Evolutionary conservation across 2,888 invertebrate genomes (phyloP).

Genomic region (Apamea crenata): DNA sequence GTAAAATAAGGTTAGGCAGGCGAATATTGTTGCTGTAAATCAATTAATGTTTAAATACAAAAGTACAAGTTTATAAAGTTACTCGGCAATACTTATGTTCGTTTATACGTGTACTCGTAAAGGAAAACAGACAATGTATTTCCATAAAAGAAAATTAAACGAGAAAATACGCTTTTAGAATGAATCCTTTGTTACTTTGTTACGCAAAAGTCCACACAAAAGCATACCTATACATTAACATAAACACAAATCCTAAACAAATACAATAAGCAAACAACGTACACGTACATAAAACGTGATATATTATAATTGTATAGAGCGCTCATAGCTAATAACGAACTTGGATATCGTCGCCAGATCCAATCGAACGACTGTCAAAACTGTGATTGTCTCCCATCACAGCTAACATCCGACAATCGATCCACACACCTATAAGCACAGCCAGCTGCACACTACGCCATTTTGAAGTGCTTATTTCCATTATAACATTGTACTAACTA

Average conservation of each 20-base stretch:
- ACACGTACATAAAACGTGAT: constrained; percentile 38
- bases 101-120: background rate
- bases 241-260: constrained; percentile 45
- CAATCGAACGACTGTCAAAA: constrained; percentile 72
- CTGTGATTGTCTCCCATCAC: constrained; percentile 75
- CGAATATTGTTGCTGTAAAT: constrained; percentile 14
- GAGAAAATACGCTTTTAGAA: constrained; percentile 33
- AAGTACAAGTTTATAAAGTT: background rate
- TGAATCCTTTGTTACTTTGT: constrained; percentile 57
- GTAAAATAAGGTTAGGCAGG: constrained; percentile 15
- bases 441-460: constrained; percentile 88
- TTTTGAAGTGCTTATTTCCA: constrained; percentile 91
- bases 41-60: background rate
- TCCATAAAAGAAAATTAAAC: constrained; percentile 49
- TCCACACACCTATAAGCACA: constrained; percentile 82
- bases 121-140: constrained; percentile 16
- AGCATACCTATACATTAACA: constrained; percentile 31
- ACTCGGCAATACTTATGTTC: background rate
- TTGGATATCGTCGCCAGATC: constrained; percentile 42
- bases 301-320: constrained; percentile 35
- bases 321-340: constrained; percentile 33
- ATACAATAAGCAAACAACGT: constrained; percentile 46
- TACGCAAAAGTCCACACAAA: constrained; percentile 51
- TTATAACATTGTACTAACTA: constrained; percentile 91
- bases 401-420: constrained; percentile 79